A percentile compares a stretch with the other conserved stretches of the same genome.
These are phyloP conservation scores for Nymphalis urticae DNA, from an alignment of 2,888 invertebrate genomes.

Conservation along the genomic window DNA sequence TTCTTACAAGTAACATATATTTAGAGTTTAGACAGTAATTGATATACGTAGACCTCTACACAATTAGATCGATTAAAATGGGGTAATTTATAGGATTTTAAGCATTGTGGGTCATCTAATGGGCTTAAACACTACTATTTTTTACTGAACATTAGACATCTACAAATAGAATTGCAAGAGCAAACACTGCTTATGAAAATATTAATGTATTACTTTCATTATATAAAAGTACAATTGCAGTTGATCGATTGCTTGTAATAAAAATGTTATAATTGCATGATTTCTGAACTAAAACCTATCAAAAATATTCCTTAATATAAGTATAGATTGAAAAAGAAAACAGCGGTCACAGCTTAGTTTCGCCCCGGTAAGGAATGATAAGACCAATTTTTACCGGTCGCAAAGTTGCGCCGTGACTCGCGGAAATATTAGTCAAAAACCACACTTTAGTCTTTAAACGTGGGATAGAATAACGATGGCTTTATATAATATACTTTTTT, in stretches of 20 bases:
- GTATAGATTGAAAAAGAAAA: conserved; percentile 42
- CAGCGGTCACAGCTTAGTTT: conserved; percentile 48
- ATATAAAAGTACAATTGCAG: background rate
- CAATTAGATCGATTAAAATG: conserved; percentile 30
- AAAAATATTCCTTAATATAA: conserved; percentile 36
- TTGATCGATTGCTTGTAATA: conserved; percentile 11
- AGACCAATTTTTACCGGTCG: conserved; percentile 83
- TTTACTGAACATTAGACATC: conserved; percentile 19
- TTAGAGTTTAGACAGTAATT: conserved; percentile 28
- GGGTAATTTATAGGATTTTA: conserved; percentile 30
- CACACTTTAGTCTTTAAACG: conserved; percentile 56
- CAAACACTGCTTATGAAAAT: conserved; percentile 10
- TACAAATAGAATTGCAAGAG: conserved; percentile 12
- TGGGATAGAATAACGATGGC: conserved; percentile 48
- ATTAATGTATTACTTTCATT: conserved; percentile 5
- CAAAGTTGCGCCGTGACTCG: conserved; percentile 54
- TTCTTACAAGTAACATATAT: conserved; percentile 54
- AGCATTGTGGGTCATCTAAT: conserved; percentile 25
- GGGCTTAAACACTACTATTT: conserved; percentile 24
- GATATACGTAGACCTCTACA: conserved; percentile 36
- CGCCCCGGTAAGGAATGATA: conserved; percentile 84
- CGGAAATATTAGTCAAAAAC: conserved; percentile 34
- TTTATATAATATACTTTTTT: conserved; percentile 7
- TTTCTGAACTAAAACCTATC: conserved; percentile 18
- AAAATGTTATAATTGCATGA: conserved; percentile 4